Percentiles rank a stretch among this genome's conserved stretches.
Conservation (phyloP, 2,888 invertebrate genomes). For the Agrotis exclamationis region DNA sequence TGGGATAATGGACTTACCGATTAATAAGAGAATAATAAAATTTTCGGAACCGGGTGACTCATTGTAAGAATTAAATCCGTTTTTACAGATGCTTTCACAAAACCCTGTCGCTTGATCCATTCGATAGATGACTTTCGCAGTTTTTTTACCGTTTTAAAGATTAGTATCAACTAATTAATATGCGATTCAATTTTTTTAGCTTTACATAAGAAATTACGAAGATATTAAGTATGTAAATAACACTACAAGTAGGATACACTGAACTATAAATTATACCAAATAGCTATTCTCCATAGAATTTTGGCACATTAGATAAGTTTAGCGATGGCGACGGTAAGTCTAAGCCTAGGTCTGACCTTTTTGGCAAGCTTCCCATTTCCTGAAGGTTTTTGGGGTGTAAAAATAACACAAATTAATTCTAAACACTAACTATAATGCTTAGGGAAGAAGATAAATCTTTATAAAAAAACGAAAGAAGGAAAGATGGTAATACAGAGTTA, state of each 20-base stretch:
- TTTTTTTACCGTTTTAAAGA: too few species aligned
- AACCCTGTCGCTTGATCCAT: too few species aligned
- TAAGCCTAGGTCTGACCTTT: conserved; percentile 28
- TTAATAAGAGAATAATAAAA: too few species aligned
- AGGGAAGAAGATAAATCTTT: neutral
- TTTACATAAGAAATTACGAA: too few species aligned
- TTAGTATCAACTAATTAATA: too few species aligned
- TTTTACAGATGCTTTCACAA: too few species aligned
- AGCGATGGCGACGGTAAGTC: conserved; percentile 25
- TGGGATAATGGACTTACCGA: too few species aligned
- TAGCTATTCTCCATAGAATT: neutral
- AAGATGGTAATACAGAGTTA: neutral
- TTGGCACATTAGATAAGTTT: conserved; percentile 9
- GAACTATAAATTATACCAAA: conserved; percentile 1
- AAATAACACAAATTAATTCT: conserved; percentile 16
- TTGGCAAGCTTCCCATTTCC: conserved; percentile 45
- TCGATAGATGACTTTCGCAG: too few species aligned
- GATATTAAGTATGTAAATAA: too few species aligned
- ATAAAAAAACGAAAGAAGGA: neutral
- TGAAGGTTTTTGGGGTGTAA: conserved; percentile 10
- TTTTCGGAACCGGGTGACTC: too few species aligned
- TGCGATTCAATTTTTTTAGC: too few species aligned
- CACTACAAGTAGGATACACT: neutral
- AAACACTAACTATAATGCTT: neutral
- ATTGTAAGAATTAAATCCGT: too few species aligned